Evolutionary conservation across 2,888 invertebrate species (phyloP), one percentile per base, ranked within the genome.

Genomic region (Athalia cordata): DNA sequence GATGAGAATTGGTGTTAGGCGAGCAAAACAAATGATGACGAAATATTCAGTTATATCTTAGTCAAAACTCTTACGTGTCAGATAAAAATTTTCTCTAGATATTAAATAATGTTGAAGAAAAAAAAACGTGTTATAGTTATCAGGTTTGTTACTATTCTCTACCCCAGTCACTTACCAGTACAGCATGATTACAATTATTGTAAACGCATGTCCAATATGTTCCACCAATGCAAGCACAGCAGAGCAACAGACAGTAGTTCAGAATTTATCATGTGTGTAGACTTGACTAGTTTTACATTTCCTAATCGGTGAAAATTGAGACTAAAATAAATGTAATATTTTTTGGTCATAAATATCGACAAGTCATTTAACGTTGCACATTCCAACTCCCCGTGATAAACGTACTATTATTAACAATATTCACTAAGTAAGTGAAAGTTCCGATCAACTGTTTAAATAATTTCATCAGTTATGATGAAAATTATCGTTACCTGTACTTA

Each of bases 1-100:
- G 52, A 68, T 68, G 7, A 11, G 29, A 11, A 55, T 15, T 6
- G n/a, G 6, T 6, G n/a, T 5, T 64, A 49, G 49, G 52, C 11
- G 70, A 72, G 45, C 45, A 57, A 47, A 72, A 43, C 29, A 68
- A 11, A 52, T 55, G 29, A 50, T 68, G 15, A 8, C 55, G 29
- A 43, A 52, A 29, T 68, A 52, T 68, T 57, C 62, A 62, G 50
- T 50, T 64, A 13, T 8, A 43, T 29, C 45, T 75, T 84, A 79
- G 80, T 89, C 89, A 89, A 89, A 89, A 89, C 89, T 89, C 89
- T 89, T 89, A 88, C 87, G 84, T 87, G 89, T 89, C 89, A 89
- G 89, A 89, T 89, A 88, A 78, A 62, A 52, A 64, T 65, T 9
- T 72, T 55, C 55, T 29, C 43, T 72, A 62, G 55, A 43, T 77